These are phyloP conservation scores for Petrocephalus sullivani DNA, from an alignment of 2,797 vertebrate genomes.

Conservation along the genomic window DNA sequence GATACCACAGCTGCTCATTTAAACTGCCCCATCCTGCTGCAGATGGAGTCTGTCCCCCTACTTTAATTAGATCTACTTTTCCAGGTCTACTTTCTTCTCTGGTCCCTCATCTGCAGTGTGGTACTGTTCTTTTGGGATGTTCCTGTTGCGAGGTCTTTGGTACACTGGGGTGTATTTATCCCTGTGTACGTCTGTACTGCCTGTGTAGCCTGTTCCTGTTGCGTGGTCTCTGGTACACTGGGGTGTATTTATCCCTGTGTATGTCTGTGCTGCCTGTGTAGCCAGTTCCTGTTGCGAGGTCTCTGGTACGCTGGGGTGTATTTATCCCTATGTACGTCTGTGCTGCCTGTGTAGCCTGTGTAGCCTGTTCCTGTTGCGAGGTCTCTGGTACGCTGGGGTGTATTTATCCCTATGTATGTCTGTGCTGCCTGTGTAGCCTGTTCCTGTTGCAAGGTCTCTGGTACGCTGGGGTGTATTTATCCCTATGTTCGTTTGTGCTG, in stretches of 20 bases:
- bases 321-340: no score
- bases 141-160: background rate
- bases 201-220: background rate
- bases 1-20: conserved; percentile 7
- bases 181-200: background rate
- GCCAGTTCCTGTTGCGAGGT: no score
- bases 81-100: conserved; percentile 63
- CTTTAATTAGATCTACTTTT: conserved; percentile 60
- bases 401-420: no score
- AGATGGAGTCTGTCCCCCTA: conserved; percentile 49
- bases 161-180: conserved; percentile 13
- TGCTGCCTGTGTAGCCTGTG: no score
- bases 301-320: no score
- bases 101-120: conserved; percentile 10
- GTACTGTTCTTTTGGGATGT: background rate
- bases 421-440: no score
- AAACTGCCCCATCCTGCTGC: conserved; percentile 1
- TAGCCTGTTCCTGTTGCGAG: no score
- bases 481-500: no score
- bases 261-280: background rate
- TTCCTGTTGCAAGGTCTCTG: no score
- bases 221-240: background rate
- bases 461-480: no score
- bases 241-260: conserved; percentile 5
- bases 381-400: no score